phyloP scores from a whole-genome alignment of 1,140 invertebrate species.

The Lutraria rhynchaena region DNA sequence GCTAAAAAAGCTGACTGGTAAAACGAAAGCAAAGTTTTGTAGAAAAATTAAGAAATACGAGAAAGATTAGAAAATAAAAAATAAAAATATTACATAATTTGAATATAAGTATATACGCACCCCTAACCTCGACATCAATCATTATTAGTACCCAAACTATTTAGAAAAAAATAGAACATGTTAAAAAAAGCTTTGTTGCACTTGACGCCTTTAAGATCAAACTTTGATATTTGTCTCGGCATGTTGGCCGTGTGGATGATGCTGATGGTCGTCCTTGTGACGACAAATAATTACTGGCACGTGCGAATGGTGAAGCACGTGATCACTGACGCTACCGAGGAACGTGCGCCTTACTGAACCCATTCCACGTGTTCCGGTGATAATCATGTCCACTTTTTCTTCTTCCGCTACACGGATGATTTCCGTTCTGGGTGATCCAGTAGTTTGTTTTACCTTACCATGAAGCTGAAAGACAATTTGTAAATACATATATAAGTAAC shows the following conservation, averaged over 20 bases:
- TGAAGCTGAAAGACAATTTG: slow-evolving; percentile 51
- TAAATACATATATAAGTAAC: no score
- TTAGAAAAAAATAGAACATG: no score
- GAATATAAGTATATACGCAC: no score
- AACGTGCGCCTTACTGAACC: slow-evolving; percentile 65
- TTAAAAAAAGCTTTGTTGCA: no score
- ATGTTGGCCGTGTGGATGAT: slow-evolving; percentile 4
- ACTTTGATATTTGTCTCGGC: slow-evolving; percentile 12
- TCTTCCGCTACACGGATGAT: slow-evolving; percentile 66
- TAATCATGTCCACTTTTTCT: slow-evolving; percentile 66
- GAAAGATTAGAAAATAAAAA: no score
- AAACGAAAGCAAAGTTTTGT: no score
- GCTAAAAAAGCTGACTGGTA: no score
- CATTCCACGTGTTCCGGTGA: slow-evolving; percentile 70
- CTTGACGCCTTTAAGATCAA: no score
- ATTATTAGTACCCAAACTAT: no score
- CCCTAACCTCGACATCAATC: no score
- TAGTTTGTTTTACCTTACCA: slow-evolving; percentile 64
- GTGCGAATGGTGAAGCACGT: slow-evolving; percentile 67
- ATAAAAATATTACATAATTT: no score
- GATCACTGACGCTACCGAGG: slow-evolving; percentile 72
- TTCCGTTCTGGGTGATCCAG: slow-evolving; percentile 58
- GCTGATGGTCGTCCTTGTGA: slow-evolving; percentile 49
- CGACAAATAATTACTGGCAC: slow-evolving; percentile 65
- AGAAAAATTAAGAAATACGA: no score